These are phyloP conservation scores for Autographa gamma DNA, from an alignment of 2,888 invertebrate species.

Conservation along the genomic window DNA sequence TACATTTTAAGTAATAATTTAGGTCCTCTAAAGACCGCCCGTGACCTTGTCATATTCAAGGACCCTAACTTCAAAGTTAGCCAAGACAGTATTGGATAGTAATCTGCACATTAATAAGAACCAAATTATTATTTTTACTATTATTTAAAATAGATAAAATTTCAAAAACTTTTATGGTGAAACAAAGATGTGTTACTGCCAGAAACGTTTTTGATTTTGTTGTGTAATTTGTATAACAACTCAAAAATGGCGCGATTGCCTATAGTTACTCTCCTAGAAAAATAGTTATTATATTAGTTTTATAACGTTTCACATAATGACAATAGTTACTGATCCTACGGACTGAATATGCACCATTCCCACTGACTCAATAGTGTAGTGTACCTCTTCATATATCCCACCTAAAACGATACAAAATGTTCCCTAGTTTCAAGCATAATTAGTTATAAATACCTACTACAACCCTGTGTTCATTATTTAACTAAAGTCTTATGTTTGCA, in stretches of 20 bases:
- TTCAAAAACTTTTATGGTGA: neutral
- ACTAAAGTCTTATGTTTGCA: conserved; percentile 67
- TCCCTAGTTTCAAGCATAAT: conserved; percentile 69
- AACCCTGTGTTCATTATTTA: conserved; percentile 74
- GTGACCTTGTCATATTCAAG: conserved; percentile 4
- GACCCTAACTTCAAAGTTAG: neutral
- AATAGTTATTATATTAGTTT: conserved; percentile 49
- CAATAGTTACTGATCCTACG: conserved; percentile 64
- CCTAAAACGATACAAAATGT: conserved; percentile 72
- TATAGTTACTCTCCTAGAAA: conserved; percentile 55
- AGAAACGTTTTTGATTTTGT: conserved; percentile 26
- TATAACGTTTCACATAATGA: conserved; percentile 56
- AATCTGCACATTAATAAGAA: conserved; percentile 1
- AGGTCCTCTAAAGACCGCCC: neutral
- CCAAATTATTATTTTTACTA: neutral
- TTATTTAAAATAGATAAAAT: neutral
- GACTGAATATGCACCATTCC: conserved; percentile 75
- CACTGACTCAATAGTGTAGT: conserved; percentile 68
- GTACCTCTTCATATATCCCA: conserved; percentile 76
- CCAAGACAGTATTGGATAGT: conserved; percentile 4
- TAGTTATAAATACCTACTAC: conserved; percentile 60
- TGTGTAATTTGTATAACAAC: conserved; percentile 30
- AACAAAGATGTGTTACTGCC: neutral
- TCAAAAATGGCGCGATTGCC: conserved; percentile 41
- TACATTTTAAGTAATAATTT: conserved; percentile 4